Conservation (phyloP, 2,888 invertebrate species). For the Sinotaia quadrata region DNA sequence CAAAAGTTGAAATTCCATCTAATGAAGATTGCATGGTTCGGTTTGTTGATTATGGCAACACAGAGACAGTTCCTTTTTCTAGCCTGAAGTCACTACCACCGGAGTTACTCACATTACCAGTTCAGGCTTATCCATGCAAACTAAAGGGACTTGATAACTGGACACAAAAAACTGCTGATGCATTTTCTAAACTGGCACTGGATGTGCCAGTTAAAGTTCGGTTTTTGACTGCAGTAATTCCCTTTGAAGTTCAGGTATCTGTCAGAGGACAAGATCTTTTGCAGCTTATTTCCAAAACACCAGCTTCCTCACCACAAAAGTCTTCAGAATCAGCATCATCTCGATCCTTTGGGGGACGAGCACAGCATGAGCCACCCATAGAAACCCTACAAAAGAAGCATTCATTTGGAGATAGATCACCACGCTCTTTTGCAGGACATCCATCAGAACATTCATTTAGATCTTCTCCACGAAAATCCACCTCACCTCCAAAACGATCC, state of each 20-base stretch:
- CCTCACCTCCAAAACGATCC: neutral
- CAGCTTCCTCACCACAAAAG: constrained; percentile 8
- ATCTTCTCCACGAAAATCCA: neutral
- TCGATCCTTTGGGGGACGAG: neutral
- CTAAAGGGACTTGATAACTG: constrained; percentile 26
- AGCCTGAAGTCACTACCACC: constrained; percentile 36
- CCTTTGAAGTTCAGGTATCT: constrained; percentile 16
- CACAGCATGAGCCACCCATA: neutral
- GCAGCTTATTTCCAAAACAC: constrained; percentile 1
- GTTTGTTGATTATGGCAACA: constrained; percentile 66
- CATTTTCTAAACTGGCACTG: constrained; percentile 27
- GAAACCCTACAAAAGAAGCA: neutral
- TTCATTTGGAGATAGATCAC: neutral
- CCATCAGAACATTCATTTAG: neutral
- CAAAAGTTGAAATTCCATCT: constrained; percentile 39
- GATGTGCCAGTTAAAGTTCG: constrained; percentile 32
- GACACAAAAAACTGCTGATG: constrained; percentile 21
- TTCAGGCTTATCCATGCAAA: constrained; percentile 35
- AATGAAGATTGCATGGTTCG: constrained; percentile 39
- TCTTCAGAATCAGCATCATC: neutral
- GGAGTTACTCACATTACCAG: constrained; percentile 31
- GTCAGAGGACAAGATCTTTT: constrained; percentile 22
- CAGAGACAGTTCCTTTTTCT: constrained; percentile 38
- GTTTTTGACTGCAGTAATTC: constrained; percentile 4
- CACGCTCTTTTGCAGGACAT: neutral